Evolutionary conservation across 1,140 invertebrate genomes (phyloP).

Genomic region (Drosophila nannoptera): DNA sequence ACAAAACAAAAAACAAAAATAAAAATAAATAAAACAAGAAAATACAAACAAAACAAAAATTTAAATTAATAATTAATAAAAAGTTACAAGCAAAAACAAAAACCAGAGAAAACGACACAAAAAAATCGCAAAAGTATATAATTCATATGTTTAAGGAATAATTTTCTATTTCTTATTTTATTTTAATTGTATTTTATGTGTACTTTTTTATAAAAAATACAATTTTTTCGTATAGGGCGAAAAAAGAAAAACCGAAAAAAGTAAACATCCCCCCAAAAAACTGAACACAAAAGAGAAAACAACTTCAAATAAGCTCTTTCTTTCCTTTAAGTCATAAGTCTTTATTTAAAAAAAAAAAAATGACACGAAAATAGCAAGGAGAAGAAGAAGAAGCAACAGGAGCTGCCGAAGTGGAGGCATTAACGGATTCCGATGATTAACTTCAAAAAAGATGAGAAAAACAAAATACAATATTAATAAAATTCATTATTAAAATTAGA

Average conservation of each 20-base stretch:
- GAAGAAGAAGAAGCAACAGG: conserved; percentile 29
- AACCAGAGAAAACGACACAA: conserved; percentile 62
- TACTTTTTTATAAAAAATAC: conserved; percentile 72
- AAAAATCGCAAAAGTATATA: conserved; percentile 78
- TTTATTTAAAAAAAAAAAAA: conserved; percentile 61
- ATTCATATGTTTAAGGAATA: conserved; percentile 78
- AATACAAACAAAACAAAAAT: conserved; percentile 55
- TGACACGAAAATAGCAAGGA: conserved; percentile 29
- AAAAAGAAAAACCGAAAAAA: conserved; percentile 57
- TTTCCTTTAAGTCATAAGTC: conserved; percentile 71
- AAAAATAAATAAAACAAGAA: conserved; percentile 55
- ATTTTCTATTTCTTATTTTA: conserved; percentile 78
- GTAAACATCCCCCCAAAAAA: conserved; percentile 65
- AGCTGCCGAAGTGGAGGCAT: conserved; percentile 35
- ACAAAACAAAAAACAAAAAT: conserved; percentile 38
- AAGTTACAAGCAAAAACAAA: conserved; percentile 73
- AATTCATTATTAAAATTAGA: conserved; percentile 74
- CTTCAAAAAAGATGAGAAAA: conserved; percentile 42
- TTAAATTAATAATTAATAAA: conserved; percentile 78
- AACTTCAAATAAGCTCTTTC: conserved; percentile 63
- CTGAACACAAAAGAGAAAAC: not conserved
- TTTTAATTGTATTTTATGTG: conserved; percentile 79
- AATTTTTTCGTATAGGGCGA: conserved; percentile 49
- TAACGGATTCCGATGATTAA: conserved; percentile 41
- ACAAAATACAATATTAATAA: conserved; percentile 39